Base-by-base conservation (phyloP, 1,140 invertebrate genomes). In the Drosophila carrolli region DNA sequence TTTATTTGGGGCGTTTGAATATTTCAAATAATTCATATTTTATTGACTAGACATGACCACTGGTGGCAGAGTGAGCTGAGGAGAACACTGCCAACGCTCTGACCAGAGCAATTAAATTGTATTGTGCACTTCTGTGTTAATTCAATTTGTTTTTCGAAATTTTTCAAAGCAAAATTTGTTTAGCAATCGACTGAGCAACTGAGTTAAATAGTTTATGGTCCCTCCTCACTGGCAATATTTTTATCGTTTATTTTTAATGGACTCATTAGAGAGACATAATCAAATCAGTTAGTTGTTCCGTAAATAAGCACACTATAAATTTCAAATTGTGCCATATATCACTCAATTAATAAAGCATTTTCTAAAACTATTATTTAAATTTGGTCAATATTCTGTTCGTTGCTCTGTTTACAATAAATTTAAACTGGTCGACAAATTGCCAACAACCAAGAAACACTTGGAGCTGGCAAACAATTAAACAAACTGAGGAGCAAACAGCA, bases 21-120 rank as follows among this genome's bases (percentile, higher is more conserved):
- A 85, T 77, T 85, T 85, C 51, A 85, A 81, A 85, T 81, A 85
- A 77, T 85, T 85, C 77, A 78, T 85, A 78, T 85, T 85, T 85
- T 85, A 85, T 85, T 85, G 81, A 84, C 81, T 84, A 58, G 73
- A 74, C 67, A 76, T 27, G 70, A 48, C 58, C 56, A 43, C 16
- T 44, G 43, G 43, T 50, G 43, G 38, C 53, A 43, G 46, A 55
- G 23, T 29, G 6, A 41, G 58, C 19, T 9, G 9, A 29, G n/a
- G 43, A 13, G 10, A 37, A 48, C 37, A 44, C 40, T 51, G 40
- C 16, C 19, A 63, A 44, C 46, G 35, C 63, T 32, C 51, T 41
- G 51, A 29, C 51, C 66, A 23, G 10, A 75, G 75, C 80, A 83
- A 79, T 82, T 83, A 78, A 75, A 74, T 70, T 68, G 68, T 27